Evolutionary conservation across 2,113 vertebrate species (phyloP).

Genomic region (Heterochromis multidens): DNA sequence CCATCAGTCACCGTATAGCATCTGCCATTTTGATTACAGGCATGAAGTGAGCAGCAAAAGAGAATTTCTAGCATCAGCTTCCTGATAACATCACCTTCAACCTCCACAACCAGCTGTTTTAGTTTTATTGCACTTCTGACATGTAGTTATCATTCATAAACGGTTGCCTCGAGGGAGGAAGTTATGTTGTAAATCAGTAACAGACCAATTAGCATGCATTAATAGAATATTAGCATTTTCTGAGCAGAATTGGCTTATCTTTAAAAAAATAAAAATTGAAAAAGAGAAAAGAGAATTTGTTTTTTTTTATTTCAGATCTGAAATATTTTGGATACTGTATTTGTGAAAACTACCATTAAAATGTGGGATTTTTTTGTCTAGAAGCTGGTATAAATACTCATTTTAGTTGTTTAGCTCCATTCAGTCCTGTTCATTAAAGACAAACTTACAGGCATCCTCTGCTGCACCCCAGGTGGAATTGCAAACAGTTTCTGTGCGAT

Average conservation of each 20-base stretch:
- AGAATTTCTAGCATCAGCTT: not conserved
- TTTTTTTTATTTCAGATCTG: no score
- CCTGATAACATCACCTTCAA: not conserved
- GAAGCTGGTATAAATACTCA: not conserved
- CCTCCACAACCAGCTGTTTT: not conserved
- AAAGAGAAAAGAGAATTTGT: no score
- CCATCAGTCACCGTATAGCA: not conserved
- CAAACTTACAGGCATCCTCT: not conserved
- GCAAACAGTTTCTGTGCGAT: not conserved
- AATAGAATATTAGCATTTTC: not conserved
- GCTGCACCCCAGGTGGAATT: not conserved
- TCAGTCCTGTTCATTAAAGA: not conserved
- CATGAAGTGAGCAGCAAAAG: not conserved
- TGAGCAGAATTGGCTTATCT: not conserved
- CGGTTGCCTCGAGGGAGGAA: not conserved
- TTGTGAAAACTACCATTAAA: no score
- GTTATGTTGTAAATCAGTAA: not conserved
- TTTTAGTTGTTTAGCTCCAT: not conserved
- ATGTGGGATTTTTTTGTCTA: not conserved
- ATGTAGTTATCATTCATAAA: not conserved
- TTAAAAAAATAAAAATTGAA: no score
- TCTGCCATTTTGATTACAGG: not conserved
- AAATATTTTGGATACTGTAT: no score
- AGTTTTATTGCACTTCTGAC: not conserved
- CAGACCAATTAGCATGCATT: not conserved